Percentiles rank a stretch among this genome's conserved stretches.
Conservation (phyloP, 2,113 vertebrate genomes). For the Pao palembangensis region DNA sequence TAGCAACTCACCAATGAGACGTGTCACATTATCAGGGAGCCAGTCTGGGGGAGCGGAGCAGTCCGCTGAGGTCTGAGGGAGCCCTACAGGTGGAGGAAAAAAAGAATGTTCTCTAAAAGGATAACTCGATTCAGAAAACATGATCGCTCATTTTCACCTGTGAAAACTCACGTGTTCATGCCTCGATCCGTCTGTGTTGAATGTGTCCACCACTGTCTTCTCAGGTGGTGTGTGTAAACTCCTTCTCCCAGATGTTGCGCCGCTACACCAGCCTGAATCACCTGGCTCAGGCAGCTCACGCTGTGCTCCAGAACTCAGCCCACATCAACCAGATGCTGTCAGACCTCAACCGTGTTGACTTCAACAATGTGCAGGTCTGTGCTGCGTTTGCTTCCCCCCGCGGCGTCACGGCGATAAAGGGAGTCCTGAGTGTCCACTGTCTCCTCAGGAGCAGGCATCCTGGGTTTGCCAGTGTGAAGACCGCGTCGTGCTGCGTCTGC, state of each 20-base stretch:
- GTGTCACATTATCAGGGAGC: no score
- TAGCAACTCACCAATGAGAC: no score
- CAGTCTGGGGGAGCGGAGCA: no score
- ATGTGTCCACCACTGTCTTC: no score
- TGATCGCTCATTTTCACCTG: no score
- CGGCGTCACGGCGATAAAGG: background rate
- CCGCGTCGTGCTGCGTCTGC: constrained; percentile 81
- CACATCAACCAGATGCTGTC: constrained; percentile 94
- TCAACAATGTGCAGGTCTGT: constrained; percentile 86
- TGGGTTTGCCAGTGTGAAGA: constrained; percentile 94
- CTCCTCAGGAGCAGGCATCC: constrained; percentile 85
- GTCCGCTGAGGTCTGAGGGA: no score
- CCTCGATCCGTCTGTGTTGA: no score
- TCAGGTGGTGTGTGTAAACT: constrained; percentile 83
- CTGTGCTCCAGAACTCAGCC: constrained; percentile 86
- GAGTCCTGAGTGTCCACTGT: background rate
- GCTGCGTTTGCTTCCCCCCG: background rate
- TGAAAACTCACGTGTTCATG: no score
- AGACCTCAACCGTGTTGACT: constrained; percentile 90
- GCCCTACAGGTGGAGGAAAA: no score
- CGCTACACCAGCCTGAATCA: constrained; percentile 90
- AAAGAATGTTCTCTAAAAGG: no score
- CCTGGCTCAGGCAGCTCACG: constrained; percentile 85
- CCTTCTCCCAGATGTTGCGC: constrained; percentile 87
- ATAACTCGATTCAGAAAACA: no score